Conservation (phyloP, 53 echinoderm and acorn worm species). For the Paracentrotus lividus region DNA sequence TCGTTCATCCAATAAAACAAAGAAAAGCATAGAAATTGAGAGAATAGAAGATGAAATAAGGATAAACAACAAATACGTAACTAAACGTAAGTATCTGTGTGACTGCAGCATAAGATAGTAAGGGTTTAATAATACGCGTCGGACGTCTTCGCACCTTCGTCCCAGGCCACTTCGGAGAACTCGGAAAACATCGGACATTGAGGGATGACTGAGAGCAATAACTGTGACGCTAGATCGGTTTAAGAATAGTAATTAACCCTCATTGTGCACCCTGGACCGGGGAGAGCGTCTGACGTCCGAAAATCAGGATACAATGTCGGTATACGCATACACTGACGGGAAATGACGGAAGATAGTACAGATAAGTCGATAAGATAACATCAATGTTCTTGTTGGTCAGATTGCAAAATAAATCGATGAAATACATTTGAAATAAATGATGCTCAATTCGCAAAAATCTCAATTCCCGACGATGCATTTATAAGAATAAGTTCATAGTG, state of each 20-base stretch:
- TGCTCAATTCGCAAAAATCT: no score
- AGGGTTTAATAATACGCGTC: conserved; percentile 21
- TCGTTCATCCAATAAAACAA: no score
- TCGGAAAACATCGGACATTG: conserved; percentile 41
- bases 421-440: no score
- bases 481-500: no score
- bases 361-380: not conserved
- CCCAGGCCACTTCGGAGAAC: not conserved
- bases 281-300: not conserved
- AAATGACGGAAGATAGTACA: not conserved
- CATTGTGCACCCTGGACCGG: not conserved
- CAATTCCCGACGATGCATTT: no score
- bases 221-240: conserved; percentile 13
- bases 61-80: no score
- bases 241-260: not conserved
- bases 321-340: not conserved
- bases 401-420: no score
- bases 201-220: not conserved
- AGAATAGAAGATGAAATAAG: no score
- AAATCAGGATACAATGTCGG: not conserved
- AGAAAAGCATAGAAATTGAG: no score
- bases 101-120: conserved; percentile 14
- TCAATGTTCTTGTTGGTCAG: not conserved
- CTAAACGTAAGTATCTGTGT: no score
- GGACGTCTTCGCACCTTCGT: conserved; percentile 21